phyloP scores from a whole-genome alignment of 2,113 vertebrate genomes.

The Ophthalmolycus amberensis region DNA sequence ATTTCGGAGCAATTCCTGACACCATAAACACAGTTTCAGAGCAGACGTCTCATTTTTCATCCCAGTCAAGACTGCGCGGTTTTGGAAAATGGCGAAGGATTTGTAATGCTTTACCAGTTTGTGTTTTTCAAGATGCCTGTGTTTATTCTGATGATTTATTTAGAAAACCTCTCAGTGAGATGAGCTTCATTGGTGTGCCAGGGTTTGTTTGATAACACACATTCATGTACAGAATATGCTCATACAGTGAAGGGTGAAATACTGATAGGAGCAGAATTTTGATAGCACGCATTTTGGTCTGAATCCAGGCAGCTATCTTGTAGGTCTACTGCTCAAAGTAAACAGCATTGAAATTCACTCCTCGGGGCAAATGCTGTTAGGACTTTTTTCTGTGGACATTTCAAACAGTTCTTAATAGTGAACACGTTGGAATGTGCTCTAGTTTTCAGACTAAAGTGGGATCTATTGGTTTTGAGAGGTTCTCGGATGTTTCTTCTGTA shows the following conservation, averaged over 20 bases:
- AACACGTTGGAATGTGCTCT: conserved; percentile 26
- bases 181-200: conserved; percentile 82
- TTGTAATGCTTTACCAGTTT: conserved; percentile 83
- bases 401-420: conserved; percentile 40
- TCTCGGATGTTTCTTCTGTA: background rate
- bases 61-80: conserved; percentile 75
- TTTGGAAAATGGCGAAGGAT: conserved; percentile 79
- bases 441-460: conserved; percentile 1
- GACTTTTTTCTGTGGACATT: conserved; percentile 33
- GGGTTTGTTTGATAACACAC: conserved; percentile 81
- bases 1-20: conserved; percentile 83
- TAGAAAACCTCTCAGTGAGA: conserved; percentile 77
- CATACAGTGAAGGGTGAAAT: conserved; percentile 73
- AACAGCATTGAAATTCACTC: conserved; percentile 66
- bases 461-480: background rate
- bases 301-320: conserved; percentile 64
- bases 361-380: conserved; percentile 37
- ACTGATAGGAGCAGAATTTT: conserved; percentile 70
- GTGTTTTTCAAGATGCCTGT: conserved; percentile 78
- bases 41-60: conserved; percentile 87
- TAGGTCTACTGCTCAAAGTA: conserved; percentile 63
- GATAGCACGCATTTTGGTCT: conserved; percentile 73
- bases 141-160: conserved; percentile 85
- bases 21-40: conserved; percentile 86
- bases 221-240: conserved; percentile 78